Evolutionary conservation across 2,888 invertebrate genomes (phyloP).

Genomic region (Drosophila kambysellisi): DNA sequence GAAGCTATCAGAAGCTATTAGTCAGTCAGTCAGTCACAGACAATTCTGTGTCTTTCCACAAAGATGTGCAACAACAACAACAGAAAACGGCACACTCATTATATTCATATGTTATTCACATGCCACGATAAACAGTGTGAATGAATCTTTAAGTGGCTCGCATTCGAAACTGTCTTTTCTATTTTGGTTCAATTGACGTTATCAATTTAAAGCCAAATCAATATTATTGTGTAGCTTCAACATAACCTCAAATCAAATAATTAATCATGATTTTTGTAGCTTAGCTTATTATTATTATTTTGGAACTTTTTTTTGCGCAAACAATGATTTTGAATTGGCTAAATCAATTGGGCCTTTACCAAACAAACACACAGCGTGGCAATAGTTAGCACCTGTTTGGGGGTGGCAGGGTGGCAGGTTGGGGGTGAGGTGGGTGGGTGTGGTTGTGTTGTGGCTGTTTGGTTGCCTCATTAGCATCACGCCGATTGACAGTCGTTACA

Average conservation of each 20-base stretch:
- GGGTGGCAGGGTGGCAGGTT: not conserved
- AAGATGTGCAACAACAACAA: not conserved
- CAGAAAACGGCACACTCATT: not conserved
- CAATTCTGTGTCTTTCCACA: conserved; percentile 10
- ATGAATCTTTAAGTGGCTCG: conserved; percentile 20
- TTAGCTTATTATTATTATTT: conserved; percentile 8
- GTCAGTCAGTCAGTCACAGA: conserved; percentile 13
- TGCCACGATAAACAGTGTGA: conserved; percentile 25
- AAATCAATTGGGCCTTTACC: conserved; percentile 32
- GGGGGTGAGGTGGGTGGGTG: no score
- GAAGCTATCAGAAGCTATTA: conserved; percentile 13
- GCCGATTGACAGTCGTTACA: conserved; percentile 44
- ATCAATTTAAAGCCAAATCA: not conserved
- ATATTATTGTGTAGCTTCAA: not conserved
- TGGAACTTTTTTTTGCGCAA: not conserved
- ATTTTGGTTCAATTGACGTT: conserved; percentile 10
- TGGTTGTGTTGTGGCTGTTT: conserved; percentile 11
- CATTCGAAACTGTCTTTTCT: not conserved
- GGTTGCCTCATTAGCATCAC: conserved; percentile 48
- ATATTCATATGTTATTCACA: conserved; percentile 21
- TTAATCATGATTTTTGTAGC: conserved; percentile 16
- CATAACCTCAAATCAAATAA: not conserved
- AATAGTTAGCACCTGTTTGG: conserved; percentile 12
- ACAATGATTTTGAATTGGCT: conserved; percentile 13
- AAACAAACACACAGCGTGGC: conserved; percentile 1